Percentiles rank a stretch among this genome's conserved stretches.
phyloP scores from a whole-genome alignment of 1,140 invertebrate genomes.

The Ruditapes philippinarum region DNA sequence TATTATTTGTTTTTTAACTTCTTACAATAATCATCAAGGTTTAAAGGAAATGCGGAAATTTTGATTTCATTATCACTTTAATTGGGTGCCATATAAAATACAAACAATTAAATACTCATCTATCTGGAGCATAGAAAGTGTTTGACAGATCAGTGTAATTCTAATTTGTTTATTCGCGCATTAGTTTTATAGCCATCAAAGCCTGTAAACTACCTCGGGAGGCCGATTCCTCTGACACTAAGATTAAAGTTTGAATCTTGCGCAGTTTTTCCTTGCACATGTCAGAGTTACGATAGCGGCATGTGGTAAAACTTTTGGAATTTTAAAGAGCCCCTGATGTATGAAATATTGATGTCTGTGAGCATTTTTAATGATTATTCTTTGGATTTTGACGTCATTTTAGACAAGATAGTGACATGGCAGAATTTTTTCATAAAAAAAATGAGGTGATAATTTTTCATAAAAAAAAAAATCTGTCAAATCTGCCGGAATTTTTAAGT shows the following conservation, averaged over 20 bases:
- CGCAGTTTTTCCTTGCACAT: neutral
- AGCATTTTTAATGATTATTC: too few relatives aligned
- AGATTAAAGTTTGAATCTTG: neutral
- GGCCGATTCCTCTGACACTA: neutral
- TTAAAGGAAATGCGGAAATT: neutral
- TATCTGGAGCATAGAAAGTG: neutral
- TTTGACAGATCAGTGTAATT: neutral
- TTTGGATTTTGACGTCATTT: too few relatives aligned
- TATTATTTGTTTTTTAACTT: too few relatives aligned
- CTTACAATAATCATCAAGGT: neutral
- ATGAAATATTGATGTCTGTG: too few relatives aligned
- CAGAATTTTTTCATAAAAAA: too few relatives aligned
- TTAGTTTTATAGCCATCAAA: neutral
- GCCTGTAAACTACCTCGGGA: neutral
- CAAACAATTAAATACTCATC: conserved; percentile 15
- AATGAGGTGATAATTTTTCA: too few relatives aligned
- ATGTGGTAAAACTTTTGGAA: neutral
- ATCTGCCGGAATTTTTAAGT: too few relatives aligned
- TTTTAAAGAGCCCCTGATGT: too few relatives aligned
- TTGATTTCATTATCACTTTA: neutral
- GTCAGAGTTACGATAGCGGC: neutral
- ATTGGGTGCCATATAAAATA: neutral
- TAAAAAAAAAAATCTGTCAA: too few relatives aligned
- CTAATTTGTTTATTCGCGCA: conserved; percentile 3
- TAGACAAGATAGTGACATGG: too few relatives aligned